These are phyloP conservation scores for Brachypteracias leptosomus DNA, from an alignment of 2,113 vertebrate species.

Conservation along the genomic window DNA sequence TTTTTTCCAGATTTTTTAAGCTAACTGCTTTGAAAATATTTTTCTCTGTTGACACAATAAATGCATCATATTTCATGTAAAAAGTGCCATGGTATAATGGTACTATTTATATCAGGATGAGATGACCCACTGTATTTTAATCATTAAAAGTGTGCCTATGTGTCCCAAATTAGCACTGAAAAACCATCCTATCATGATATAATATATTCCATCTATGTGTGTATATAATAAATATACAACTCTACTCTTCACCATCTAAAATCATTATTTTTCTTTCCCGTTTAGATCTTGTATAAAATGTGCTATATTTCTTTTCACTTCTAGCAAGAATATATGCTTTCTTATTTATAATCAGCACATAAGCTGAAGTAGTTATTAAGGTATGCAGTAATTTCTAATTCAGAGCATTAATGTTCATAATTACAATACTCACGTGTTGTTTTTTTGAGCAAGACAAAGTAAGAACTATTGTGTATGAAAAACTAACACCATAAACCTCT, in stretches of 20 bases:
- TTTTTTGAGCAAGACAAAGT: constrained; percentile 29
- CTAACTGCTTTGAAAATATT: neutral
- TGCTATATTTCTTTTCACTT: neutral
- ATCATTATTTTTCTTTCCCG: neutral
- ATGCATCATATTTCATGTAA: neutral
- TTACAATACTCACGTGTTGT: neutral
- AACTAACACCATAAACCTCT: neutral
- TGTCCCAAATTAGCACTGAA: neutral
- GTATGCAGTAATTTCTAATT: constrained; percentile 43
- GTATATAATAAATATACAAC: neutral
- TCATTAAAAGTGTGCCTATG: neutral
- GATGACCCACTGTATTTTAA: neutral
- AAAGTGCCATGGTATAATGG: neutral
- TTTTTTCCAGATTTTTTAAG: neutral
- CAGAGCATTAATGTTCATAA: constrained; percentile 28
- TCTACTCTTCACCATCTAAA: neutral
- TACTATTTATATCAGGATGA: neutral
- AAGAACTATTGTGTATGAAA: neutral
- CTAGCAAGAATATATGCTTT: neutral
- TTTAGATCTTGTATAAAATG: neutral
- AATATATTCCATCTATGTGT: neutral
- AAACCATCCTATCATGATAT: neutral
- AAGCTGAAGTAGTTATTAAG: constrained; percentile 47
- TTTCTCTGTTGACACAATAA: neutral
- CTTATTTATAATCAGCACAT: constrained; percentile 7